A percentile compares a stretch with the other conserved stretches of the same genome.
Conservation (phyloP, 2,888 invertebrate genomes). For the Aromia moschata region DNA sequence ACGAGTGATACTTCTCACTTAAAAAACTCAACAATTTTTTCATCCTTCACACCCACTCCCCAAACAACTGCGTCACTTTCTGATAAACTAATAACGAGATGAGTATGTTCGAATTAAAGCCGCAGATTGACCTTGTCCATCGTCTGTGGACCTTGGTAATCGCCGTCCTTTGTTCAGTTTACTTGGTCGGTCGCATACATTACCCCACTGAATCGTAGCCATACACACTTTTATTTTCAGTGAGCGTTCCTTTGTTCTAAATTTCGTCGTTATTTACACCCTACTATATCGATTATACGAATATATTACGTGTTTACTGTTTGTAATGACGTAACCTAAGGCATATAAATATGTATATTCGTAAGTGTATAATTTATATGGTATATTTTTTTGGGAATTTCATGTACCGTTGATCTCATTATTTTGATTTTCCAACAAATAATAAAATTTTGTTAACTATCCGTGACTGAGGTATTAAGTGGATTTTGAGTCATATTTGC, state of each 20-base stretch:
- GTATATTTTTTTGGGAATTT: too few species aligned
- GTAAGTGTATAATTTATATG: too few species aligned
- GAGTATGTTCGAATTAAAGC: slow-evolving; percentile 25
- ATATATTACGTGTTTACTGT: too few species aligned
- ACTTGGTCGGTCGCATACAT: slow-evolving; percentile 22
- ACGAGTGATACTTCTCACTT: too few species aligned
- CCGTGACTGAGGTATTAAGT: too few species aligned
- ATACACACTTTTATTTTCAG: slow-evolving; percentile 6
- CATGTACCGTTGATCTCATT: too few species aligned
- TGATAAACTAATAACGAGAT: slow-evolving; percentile 19
- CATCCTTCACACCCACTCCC: background rate
- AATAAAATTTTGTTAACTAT: too few species aligned
- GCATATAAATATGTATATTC: too few species aligned
- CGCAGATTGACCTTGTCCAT: slow-evolving; percentile 34
- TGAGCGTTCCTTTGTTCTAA: slow-evolving; percentile 17
- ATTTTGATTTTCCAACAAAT: too few species aligned
- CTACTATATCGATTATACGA: background rate
- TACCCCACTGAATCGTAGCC: slow-evolving; percentile 15
- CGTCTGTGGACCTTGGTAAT: slow-evolving; percentile 36
- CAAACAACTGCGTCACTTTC: background rate
- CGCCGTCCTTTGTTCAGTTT: slow-evolving; percentile 31
- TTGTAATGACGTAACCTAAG: too few species aligned
- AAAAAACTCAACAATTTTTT: too few species aligned
- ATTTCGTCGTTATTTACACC: background rate
- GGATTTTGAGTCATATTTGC: too few species aligned